phyloP scores from a whole-genome alignment of 2,797 vertebrate species.

The Alectoris magna region DNA sequence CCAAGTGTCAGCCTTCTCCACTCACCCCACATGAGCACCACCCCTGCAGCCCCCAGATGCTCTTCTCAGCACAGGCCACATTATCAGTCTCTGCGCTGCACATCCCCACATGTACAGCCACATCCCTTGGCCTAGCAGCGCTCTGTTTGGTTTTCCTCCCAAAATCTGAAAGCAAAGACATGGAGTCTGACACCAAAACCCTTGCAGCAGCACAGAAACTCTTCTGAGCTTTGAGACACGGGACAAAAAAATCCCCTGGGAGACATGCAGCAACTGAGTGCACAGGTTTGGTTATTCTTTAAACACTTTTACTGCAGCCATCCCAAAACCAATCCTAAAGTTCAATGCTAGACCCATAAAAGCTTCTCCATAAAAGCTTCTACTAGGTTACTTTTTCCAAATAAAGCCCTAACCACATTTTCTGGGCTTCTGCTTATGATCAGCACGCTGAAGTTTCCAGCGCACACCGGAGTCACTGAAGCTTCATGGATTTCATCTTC shows the following conservation, averaged over 20 bases:
- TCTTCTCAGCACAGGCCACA: background rate
- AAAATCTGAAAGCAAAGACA: background rate
- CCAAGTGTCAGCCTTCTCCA: background rate
- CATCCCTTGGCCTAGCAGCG: fast-evolving
- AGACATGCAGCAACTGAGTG: background rate
- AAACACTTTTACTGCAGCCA: background rate
- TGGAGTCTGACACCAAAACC: fast-evolving
- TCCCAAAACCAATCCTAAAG: background rate
- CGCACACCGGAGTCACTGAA: background rate
- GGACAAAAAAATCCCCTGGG: background rate
- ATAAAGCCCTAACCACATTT: background rate
- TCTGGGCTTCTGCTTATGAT: background rate
- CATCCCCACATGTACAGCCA: background rate
- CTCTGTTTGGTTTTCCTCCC: background rate
- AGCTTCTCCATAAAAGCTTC: background rate
- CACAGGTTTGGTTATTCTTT: background rate
- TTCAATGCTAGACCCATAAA: background rate
- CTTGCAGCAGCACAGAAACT: background rate
- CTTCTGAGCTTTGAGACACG: background rate
- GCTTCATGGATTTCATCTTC: background rate
- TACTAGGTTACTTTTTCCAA: slow-evolving; percentile 43
- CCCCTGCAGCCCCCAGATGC: background rate
- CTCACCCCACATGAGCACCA: background rate
- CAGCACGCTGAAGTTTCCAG: background rate
- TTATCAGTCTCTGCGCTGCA: background rate